phyloP scores from a whole-genome alignment of 37 sponge, comb jelly and placozoan genomes.

The Spongia lamella region DNA sequence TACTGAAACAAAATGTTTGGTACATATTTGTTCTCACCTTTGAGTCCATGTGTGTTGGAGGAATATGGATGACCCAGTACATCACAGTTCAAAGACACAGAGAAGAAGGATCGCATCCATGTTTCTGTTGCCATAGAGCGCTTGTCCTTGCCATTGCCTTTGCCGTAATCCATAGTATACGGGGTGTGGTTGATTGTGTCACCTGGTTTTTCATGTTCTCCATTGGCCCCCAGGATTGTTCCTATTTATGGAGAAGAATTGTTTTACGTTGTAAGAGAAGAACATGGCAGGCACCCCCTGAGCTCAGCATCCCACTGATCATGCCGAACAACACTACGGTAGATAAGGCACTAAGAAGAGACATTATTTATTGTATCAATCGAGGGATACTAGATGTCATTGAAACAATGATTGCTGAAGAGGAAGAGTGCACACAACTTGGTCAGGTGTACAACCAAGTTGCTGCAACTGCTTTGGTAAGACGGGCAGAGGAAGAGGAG shows the following conservation, averaged over 20 bases:
- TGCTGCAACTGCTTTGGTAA: constrained; percentile 45
- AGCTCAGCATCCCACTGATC: constrained; percentile 41
- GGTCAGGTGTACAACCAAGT: constrained; percentile 49
- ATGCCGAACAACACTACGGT: constrained; percentile 45
- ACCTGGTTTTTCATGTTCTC: constrained; percentile 75
- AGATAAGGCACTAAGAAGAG: constrained; percentile 59
- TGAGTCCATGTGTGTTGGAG: constrained; percentile 41
- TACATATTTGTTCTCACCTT: constrained; percentile 64
- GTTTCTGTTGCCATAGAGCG: constrained; percentile 4
- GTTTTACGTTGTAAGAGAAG: background rate
- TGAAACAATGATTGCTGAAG: background rate
- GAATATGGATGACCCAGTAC: constrained; percentile 58
- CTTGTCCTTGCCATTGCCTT: constrained; percentile 39
- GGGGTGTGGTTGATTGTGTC: constrained; percentile 73
- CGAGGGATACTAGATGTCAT: constrained; percentile 74
- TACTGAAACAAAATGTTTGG: constrained; percentile 62
- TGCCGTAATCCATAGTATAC: constrained; percentile 59
- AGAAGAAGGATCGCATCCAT: background rate
- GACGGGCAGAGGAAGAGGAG: constrained; percentile 37
- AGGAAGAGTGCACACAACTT: constrained; percentile 6
- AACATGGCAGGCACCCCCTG: background rate
- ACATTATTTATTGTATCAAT: constrained; percentile 80
- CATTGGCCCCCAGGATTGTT: constrained; percentile 41
- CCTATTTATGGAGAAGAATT: background rate
- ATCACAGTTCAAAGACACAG: background rate